Evolutionary conservation across 2,113 vertebrate genomes (phyloP), one percentile per base, ranked within the genome.

Genomic region (Tetraodon nigroviridis): DNA sequence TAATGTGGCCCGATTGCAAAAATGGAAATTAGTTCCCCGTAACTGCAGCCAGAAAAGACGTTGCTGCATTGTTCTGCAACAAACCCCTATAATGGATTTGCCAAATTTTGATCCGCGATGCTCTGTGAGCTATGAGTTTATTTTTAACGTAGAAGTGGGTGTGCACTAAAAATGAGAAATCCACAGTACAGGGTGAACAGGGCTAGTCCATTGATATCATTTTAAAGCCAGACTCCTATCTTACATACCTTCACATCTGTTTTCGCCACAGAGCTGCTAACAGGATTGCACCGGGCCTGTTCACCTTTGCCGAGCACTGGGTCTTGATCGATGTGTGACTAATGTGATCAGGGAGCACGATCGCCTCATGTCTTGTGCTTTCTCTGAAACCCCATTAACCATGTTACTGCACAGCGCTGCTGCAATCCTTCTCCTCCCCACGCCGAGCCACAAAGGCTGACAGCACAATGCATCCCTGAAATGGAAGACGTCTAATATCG

Each of bases 311-410:
- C 55, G 52, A 69, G 69, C 69, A 60, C 19, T 79, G 67, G 66
- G 63, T 32, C 59, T 21, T 67, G 82, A 88, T 87, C 84, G 63
- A 89, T 89, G 84, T 71, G 76, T 65, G 71, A 81, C 79, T 88
- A 88, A 88, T 87, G 73, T 68, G 78, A 84, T 82, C 75, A 75
- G 74, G 68, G 74, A 61, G 10, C 73, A 54, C 79, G 73, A 71
- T 81, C 69, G 70, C 67, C 74, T 63, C 55, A 63, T 53, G 65
- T 78, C 80, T 66, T 56, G 61, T 73, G 65, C 67, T 69, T 78
- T 68, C 75, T 74, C 42, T 60, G 60, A 71, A 84, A 81, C 62
- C 46, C 63, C 32, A 73, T 69, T 78, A 71, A 76, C 69, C 54
- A 51, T 58, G 69, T 55, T 46, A 58, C 60, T 14, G 45, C 58